phyloP scores from a whole-genome alignment of 30 jellyfish, hydroid and myxozoan genomes.

The Aurelia aurita region DNA sequence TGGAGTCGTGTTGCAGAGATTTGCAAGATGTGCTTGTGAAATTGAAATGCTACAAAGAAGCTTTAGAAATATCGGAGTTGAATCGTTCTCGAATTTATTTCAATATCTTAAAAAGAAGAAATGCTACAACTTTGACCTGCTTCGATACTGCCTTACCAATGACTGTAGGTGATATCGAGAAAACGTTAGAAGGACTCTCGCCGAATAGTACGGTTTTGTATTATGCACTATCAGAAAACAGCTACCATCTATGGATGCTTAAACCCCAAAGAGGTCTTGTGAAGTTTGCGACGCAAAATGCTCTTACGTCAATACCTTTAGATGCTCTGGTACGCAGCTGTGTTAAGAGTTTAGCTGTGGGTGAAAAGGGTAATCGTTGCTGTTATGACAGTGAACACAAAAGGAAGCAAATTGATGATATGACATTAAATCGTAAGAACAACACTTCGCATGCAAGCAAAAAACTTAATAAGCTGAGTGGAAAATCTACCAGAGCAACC shows the following conservation, averaged over 20 bases:
- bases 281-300: conserved; percentile 35
- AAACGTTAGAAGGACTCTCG: conserved; percentile 6
- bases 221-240: conserved; percentile 36
- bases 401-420: not conserved
- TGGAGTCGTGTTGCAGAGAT: conserved; percentile 53
- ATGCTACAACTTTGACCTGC: not conserved
- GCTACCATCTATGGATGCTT: conserved; percentile 64
- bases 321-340: conserved; percentile 51
- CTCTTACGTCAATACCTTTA: conserved; percentile 45
- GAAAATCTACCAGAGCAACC: not conserved
- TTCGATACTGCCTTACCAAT: conserved; percentile 21
- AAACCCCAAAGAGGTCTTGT: conserved; percentile 43
- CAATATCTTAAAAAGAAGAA: conserved; percentile 21
- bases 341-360: conserved; percentile 34
- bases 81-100: conserved; percentile 37
- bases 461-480: not conserved
- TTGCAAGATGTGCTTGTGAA: conserved; percentile 64
- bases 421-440: not conserved
- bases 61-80: conserved; percentile 68
- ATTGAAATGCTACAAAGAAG: conserved; percentile 43
- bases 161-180: conserved; percentile 4
- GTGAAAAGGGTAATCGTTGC: conserved; percentile 61
- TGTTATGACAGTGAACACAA: conserved; percentile 53
- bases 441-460: too few relatives aligned
- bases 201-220: conserved; percentile 15